Base-by-base conservation (phyloP, 2,888 invertebrate species). In the Orthosia incerta region DNA sequence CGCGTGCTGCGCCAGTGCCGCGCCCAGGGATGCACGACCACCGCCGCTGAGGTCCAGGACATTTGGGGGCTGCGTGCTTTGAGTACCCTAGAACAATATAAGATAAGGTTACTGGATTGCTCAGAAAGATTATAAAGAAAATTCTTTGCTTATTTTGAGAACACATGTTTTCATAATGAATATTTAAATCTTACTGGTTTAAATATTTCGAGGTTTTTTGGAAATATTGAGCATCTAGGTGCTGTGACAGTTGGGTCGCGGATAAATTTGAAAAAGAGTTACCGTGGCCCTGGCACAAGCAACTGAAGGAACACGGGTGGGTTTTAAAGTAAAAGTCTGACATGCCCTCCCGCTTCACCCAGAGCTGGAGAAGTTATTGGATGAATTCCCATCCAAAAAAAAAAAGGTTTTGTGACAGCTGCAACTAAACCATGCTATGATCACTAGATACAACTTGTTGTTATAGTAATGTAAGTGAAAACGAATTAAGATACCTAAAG, bases 21-120 rank as follows among this genome's bases (percentile, higher is more conserved):
- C 88, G 0, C 91, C 91, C 0, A 96, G 87, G 0, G 95, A 93
- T 1, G 92, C 88, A 0, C 92, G 90, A 2, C 94, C 95, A 12
- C 95, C 95, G 1, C 95, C 94, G 65, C 94, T 95, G 11, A 96
- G 88, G 83, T 96, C 95, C 76, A 96, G 72, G 4, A 96, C 93
- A 80, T 95, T 96, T 3, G 96, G 96, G 2, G 96, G 96, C 79
- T 96, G 96, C 15, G 93, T 93, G 83, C 96, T 96, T 87, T 94
- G 95, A 16, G 94, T 94, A n/a, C 93, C 94, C 96, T 96, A 88
- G 31, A 91, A 92, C 82, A 64, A 82, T 59, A 70, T 60, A 12
- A 59, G 12, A 39, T 50, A 7, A 39, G 18, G 15, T 77, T 69
- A 55, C 4, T 23, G 5, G 15, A 45, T 23, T 48, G 13, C 23